Conservation (phyloP, 2,888 invertebrate genomes). For the Ceraclea dissimilis region DNA sequence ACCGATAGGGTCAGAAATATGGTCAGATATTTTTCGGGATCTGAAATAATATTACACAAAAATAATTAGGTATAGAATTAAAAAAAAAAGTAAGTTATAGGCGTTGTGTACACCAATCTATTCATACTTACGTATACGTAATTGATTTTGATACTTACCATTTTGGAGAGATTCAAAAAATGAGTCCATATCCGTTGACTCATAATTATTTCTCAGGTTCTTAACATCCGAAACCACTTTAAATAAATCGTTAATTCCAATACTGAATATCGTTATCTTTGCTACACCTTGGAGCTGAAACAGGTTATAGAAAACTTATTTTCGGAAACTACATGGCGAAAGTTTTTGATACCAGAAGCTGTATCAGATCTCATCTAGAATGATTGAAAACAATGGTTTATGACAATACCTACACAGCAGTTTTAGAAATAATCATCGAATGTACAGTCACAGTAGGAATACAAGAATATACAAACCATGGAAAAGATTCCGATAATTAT, state of each 20-base stretch:
- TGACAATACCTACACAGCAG: too few species aligned
- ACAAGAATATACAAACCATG: constrained; percentile 19
- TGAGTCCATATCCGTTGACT: constrained; percentile 11
- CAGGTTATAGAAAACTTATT: background rate
- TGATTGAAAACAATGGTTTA: too few species aligned
- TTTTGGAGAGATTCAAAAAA: constrained; percentile 7
- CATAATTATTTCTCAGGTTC: constrained; percentile 11
- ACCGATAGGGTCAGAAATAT: constrained; percentile 4
- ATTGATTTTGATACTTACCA: constrained; percentile 8
- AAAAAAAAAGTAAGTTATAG: too few species aligned
- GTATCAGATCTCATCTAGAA: too few species aligned
- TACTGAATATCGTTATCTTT: constrained; percentile 10
- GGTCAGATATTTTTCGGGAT: constrained; percentile 20
- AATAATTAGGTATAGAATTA: background rate
- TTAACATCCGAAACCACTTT: constrained; percentile 15
- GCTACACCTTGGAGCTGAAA: constrained; percentile 18
- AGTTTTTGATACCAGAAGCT: too few species aligned
- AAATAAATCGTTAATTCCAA: constrained; percentile 6
- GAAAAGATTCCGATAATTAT: constrained; percentile 22
- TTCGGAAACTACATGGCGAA: too few species aligned
- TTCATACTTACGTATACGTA: too few species aligned
- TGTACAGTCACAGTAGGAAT: too few species aligned
- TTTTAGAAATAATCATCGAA: too few species aligned
- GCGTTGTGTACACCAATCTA: too few species aligned
- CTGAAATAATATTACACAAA: constrained; percentile 11